phyloP scores from a whole-genome alignment of 2,888 invertebrate genomes.

The Trichopria drosophilae region DNA sequence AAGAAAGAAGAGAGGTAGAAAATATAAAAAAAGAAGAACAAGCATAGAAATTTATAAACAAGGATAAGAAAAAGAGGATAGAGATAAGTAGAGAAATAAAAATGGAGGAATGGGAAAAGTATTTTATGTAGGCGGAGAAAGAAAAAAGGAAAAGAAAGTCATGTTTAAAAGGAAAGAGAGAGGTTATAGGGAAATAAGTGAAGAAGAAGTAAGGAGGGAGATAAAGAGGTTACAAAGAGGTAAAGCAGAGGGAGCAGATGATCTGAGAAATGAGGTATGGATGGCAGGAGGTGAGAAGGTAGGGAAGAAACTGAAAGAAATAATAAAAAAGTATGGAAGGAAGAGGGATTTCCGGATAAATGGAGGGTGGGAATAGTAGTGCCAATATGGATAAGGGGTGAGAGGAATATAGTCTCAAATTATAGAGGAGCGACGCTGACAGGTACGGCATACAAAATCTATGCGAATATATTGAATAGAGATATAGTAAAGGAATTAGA shows the following conservation, averaged over 20 bases:
- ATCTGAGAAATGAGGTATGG: no score
- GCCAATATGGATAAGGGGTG: background rate
- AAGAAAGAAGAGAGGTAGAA: no score
- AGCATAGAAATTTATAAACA: background rate
- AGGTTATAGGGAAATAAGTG: no score
- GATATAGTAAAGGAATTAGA: conserved; percentile 2
- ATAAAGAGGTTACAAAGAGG: background rate
- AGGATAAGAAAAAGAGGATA: background rate
- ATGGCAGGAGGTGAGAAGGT: background rate
- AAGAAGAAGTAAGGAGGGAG: background rate
- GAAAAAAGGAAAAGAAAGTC: no score
- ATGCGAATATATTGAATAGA: conserved; percentile 2
- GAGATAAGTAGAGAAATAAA: background rate
- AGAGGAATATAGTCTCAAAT: no score
- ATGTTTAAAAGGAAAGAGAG: no score
- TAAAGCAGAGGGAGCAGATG: background rate
- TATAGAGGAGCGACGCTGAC: background rate
- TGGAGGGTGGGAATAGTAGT: conserved; percentile 1
- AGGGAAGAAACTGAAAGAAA: background rate
- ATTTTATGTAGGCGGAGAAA: no score
- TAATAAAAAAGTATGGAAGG: background rate
- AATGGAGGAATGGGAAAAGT: background rate
- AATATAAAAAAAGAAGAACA: background rate
- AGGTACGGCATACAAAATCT: conserved; percentile 2
- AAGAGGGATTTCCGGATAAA: background rate